These are phyloP conservation scores for Austrolebias charrua DNA, from an alignment of 2,797 vertebrate genomes.

Conservation along the genomic window DNA sequence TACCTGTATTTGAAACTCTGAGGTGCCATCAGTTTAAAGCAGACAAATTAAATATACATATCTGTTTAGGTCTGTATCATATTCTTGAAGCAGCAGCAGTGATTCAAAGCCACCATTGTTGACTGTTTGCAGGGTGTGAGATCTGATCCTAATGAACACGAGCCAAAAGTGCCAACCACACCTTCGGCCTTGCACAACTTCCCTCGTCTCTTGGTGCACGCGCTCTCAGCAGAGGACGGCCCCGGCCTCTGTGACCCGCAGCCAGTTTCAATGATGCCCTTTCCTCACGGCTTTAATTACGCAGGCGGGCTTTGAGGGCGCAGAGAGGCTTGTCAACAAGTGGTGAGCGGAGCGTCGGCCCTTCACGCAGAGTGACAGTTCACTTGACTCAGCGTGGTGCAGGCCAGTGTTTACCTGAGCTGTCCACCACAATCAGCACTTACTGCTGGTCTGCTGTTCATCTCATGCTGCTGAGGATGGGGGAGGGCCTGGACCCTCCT, in stretches of 20 bases:
- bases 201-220: conserved; percentile 48
- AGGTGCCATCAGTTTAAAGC: too few relatives aligned
- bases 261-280: conserved; percentile 58
- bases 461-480: conserved; percentile 14
- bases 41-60: too few relatives aligned
- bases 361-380: conserved; percentile 67
- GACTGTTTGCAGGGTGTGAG: conserved; percentile 66
- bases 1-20: too few relatives aligned
- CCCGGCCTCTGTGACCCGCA: conserved; percentile 23
- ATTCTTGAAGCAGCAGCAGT: too few relatives aligned
- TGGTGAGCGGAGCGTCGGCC: conserved; percentile 57
- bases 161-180: conserved; percentile 58
- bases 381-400: conserved; percentile 72
- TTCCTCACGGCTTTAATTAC: conserved; percentile 62
- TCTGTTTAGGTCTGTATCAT: too few relatives aligned
- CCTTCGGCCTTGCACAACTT: conserved; percentile 74
- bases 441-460: conserved; percentile 50
- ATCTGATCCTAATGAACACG: conserved; percentile 36
- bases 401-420: conserved; percentile 65
- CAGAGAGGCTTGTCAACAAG: conserved; percentile 69
- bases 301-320: conserved; percentile 50
- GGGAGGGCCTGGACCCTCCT: conserved; percentile 20
- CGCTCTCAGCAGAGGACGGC: conserved; percentile 39
- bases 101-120: conserved; percentile 21
- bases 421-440: conserved; percentile 73